Percentiles rank a stretch among this genome's conserved stretches.
Evolutionary conservation across 2,113 vertebrate species (phyloP).

Genomic region (Heteronetta atricapilla): DNA sequence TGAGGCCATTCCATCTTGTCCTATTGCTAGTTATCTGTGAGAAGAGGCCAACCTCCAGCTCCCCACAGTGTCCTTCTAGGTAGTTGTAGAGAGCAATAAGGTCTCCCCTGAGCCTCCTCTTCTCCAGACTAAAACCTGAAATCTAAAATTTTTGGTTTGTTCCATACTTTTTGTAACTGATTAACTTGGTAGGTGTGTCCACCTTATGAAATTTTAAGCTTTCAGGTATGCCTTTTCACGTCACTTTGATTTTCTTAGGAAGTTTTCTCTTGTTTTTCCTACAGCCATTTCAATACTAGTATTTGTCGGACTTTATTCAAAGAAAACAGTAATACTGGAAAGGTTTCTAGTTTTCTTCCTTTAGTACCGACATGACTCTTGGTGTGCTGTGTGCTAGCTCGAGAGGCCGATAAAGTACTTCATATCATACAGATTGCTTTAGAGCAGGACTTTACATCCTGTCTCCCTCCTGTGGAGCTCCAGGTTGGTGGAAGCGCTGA

Average conservation of each 20-base stretch:
- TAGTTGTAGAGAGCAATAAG: too few species aligned
- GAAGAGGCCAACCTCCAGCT: too few species aligned
- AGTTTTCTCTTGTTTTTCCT: slow-evolving; percentile 1
- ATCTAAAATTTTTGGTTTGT: neutral
- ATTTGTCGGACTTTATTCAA: neutral
- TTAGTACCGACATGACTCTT: neutral
- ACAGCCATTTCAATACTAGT: neutral
- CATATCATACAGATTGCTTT: neutral
- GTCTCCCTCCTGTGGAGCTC: neutral
- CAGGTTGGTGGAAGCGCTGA: neutral
- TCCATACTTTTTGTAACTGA: neutral
- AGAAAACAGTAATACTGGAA: neutral
- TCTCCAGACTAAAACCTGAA: too few species aligned
- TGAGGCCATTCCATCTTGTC: too few species aligned
- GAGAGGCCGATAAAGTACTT: neutral
- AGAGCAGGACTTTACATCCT: neutral
- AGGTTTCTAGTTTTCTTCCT: slow-evolving; percentile 2
- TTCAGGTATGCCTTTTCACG: neutral
- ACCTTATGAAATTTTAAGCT: neutral
- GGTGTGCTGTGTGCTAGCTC: neutral
- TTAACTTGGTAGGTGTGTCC: neutral
- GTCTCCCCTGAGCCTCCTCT: too few species aligned
- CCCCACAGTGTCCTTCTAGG: too few species aligned
- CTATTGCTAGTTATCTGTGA: too few species aligned
- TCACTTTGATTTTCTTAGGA: neutral